Conservation (phyloP, 2,888 invertebrate species). For the Limnephilus marmoratus region DNA sequence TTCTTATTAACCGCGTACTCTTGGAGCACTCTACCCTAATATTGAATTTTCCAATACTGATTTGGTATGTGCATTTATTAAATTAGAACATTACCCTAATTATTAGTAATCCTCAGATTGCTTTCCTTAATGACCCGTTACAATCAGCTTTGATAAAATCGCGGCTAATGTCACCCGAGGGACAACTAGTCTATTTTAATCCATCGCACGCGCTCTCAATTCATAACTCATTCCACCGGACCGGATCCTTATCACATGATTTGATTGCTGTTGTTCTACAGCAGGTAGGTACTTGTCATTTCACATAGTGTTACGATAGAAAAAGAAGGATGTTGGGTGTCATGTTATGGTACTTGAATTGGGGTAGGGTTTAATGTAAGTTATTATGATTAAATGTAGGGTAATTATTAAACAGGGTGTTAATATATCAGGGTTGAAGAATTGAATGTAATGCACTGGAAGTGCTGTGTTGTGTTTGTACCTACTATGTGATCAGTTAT, state of each 20-base stretch:
- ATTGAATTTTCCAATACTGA: not conserved
- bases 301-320: no score
- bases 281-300: not conserved
- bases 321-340: no score
- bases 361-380: no score
- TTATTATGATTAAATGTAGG: no score
- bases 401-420: no score
- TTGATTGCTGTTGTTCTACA: not conserved
- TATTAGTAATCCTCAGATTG: not conserved
- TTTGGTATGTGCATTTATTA: not conserved
- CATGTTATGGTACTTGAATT: no score
- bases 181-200: not conserved
- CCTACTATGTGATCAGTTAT: no score
- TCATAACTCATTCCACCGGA: not conserved
- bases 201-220: not conserved
- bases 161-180: not conserved
- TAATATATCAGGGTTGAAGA: no score
- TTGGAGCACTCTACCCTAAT: no score
- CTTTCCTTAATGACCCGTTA: conserved; percentile 2
- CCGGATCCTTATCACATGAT: not conserved
- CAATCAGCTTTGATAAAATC: conserved; percentile 2
- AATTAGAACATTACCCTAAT: not conserved
- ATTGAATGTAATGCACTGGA: no score
- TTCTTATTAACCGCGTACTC: no score
- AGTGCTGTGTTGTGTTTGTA: no score